phyloP scores from a whole-genome alignment of 2,113 vertebrate species.

The Puntigrus tetrazona region DNA sequence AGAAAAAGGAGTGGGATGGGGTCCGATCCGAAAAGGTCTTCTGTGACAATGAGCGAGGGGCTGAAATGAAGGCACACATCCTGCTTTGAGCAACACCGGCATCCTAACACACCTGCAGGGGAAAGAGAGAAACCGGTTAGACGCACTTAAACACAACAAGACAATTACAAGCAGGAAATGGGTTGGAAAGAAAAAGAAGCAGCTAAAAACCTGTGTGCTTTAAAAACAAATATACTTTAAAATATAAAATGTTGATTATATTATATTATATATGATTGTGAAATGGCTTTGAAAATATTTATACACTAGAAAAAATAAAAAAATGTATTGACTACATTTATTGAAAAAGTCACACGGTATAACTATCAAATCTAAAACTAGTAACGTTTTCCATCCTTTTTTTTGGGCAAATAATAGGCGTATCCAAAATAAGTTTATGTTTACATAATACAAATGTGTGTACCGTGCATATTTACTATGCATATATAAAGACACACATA shows the following conservation, averaged over 20 bases:
- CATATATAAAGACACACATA: too few relatives aligned
- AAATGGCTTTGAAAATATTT: neutral
- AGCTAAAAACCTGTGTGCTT: too few relatives aligned
- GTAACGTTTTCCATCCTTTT: neutral
- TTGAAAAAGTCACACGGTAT: neutral
- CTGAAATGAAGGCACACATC: slow-evolving; percentile 99
- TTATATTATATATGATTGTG: too few relatives aligned
- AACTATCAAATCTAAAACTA: neutral
- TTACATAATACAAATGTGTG: too few relatives aligned
- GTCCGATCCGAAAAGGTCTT: slow-evolving; percentile 79
- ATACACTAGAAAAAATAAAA: neutral
- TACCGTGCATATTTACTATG: too few relatives aligned
- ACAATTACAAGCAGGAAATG: slow-evolving; percentile 14
- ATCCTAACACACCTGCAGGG: slow-evolving; percentile 92
- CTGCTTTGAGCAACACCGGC: slow-evolving; percentile 80
- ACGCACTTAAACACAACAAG: slow-evolving; percentile 7
- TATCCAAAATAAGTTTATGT: too few relatives aligned
- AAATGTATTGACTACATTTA: neutral
- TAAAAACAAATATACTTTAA: too few relatives aligned
- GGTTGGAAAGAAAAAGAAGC: too few relatives aligned
- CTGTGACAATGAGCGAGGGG: slow-evolving; percentile 90
- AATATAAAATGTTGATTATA: too few relatives aligned
- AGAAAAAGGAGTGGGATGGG: slow-evolving; percentile 56
- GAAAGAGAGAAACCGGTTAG: slow-evolving; percentile 27
- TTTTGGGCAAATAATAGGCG: too few relatives aligned